phyloP scores from a whole-genome alignment of 2,113 vertebrate species.

The Origma solitaria region DNA sequence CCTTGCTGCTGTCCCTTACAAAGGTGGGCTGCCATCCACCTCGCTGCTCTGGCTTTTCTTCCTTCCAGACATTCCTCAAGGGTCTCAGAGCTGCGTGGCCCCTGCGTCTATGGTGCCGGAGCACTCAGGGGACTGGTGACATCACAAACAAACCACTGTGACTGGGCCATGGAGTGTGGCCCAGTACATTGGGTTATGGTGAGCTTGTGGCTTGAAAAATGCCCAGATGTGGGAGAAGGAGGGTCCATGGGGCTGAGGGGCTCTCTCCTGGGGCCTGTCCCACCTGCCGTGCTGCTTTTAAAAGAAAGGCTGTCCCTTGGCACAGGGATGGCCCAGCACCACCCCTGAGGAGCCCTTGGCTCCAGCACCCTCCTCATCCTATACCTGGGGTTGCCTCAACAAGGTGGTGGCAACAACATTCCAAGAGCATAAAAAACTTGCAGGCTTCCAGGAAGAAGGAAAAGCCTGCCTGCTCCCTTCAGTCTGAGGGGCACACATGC shows the following conservation, averaged over 20 bases:
- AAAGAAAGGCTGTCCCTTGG: not conserved
- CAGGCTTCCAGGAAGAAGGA: not conserved
- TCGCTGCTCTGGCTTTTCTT: not conserved
- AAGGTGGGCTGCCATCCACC: accelerated
- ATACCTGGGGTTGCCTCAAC: not conserved
- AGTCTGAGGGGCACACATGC: not conserved
- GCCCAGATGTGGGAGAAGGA: not conserved
- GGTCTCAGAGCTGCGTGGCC: not conserved
- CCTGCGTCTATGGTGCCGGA: not conserved
- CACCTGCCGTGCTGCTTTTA: not conserved
- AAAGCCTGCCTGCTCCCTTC: not conserved
- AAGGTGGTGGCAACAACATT: not conserved
- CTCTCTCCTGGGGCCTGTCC: not conserved
- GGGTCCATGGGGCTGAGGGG: not conserved
- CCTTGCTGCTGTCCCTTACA: not conserved
- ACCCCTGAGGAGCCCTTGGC: not conserved
- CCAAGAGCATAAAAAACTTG: not conserved
- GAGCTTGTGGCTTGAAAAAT: not conserved
- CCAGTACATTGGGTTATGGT: accelerated
- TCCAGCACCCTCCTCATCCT: not conserved
- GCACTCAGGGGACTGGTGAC: not conserved
- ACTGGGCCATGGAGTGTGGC: not conserved
- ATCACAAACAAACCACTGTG: not conserved
- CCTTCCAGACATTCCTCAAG: not conserved
- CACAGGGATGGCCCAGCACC: accelerated